These are phyloP conservation scores for Lepidocyrtoides sp. DNA, from an alignment of 2,888 invertebrate species.

Conservation along the genomic window DNA sequence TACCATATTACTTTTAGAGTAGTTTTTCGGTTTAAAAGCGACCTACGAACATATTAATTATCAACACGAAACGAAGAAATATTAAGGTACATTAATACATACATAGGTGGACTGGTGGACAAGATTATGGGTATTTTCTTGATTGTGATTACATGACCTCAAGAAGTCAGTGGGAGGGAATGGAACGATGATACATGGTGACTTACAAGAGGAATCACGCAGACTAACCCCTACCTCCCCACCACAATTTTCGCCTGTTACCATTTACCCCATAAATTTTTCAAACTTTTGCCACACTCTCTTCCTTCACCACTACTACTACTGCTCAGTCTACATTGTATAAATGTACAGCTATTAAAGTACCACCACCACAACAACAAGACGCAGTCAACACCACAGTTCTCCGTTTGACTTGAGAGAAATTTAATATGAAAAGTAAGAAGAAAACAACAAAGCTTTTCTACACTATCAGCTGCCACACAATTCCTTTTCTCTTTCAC, in stretches of 20 bases:
- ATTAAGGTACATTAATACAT: too few relatives aligned
- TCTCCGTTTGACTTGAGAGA: slow-evolving; percentile 17
- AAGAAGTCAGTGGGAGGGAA: slow-evolving; percentile 68
- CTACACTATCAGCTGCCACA: slow-evolving; percentile 64
- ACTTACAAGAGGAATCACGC: slow-evolving; percentile 66
- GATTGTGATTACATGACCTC: slow-evolving; percentile 72
- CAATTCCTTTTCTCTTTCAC: background rate
- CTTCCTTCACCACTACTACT: background rate
- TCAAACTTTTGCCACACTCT: slow-evolving; percentile 53
- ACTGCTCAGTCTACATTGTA: background rate
- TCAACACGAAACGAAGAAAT: too few relatives aligned
- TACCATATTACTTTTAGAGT: too few relatives aligned
- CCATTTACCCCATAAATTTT: slow-evolving; percentile 69
- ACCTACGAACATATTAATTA: too few relatives aligned
- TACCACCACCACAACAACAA: background rate
- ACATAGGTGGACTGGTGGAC: too few relatives aligned
- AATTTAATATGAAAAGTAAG: slow-evolving; percentile 63
- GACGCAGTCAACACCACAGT: background rate
- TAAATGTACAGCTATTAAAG: background rate
- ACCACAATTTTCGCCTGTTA: slow-evolving; percentile 67
- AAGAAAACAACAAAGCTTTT: slow-evolving; percentile 57
- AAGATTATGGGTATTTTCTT: slow-evolving; percentile 49
- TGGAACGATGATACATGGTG: slow-evolving; percentile 67
- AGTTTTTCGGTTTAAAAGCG: too few relatives aligned
- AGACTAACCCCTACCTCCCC: slow-evolving; percentile 62